Evolutionary conservation across 2,797 vertebrate species (phyloP), one percentile per base, ranked within the genome.

Genomic region (Myiotriccus ornatus): DNA sequence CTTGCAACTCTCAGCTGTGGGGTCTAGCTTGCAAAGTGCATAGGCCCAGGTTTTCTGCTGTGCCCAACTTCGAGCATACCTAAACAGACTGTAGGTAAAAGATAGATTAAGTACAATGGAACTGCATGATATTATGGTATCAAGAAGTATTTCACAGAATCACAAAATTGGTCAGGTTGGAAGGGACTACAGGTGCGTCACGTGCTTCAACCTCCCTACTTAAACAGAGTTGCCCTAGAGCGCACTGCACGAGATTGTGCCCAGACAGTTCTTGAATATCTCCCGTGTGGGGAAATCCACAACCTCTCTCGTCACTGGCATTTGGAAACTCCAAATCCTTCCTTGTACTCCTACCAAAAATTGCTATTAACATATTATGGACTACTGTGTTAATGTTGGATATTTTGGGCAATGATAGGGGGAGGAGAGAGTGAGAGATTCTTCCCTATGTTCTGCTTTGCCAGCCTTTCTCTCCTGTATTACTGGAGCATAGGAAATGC

Each of bases 21-120:
- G 9, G 39, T 55, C 32, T 49, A 32, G 20, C 14, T 70, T 53
- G 37, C 13, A 32, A 62, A 67, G 49, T 9, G 13, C 7, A 3
- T 0, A 2, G 24, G 7, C 24, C 24, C 19, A 10, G 28, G 12
- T 71, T 60, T 24, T 55, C 47, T 1, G 2, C 55, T 50, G 27
- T 65, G 12, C 41, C 28, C 49, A 68, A 14, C 22, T 49, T 78
- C 24, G 41, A 46, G 37, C 24, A 1, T 57, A 34, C 34, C 56
- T 82, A 14, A 84, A 69, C 13, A 25, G 27, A 25, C 18, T 39
- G 23, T 64, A 20, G 44, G 34, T 34, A 65, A 87, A 64, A 84
- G 19, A 7, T 0, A 35, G 43, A 8, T 25, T 35, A 37, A 41
- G 57, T 53, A 20, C 27, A 73, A 4, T 15, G 13, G 23, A 69